Percentiles rank a stretch among this genome's conserved stretches.
Evolutionary conservation across 2,888 invertebrate species (phyloP).

Genomic region (Vandiemenella viatica): DNA sequence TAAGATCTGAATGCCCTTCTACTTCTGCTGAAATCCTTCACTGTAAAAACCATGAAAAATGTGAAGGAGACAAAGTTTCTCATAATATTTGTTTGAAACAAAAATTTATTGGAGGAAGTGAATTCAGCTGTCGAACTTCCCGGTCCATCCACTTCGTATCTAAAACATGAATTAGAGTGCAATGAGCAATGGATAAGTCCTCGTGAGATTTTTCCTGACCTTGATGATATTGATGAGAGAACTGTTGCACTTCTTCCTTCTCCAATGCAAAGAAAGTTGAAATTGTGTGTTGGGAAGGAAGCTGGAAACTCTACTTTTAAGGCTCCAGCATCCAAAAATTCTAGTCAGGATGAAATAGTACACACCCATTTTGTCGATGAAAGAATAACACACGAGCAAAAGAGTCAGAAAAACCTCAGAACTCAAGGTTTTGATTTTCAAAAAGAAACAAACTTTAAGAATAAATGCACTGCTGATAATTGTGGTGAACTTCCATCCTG

Average conservation of each 20-base stretch:
- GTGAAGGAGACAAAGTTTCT: no score
- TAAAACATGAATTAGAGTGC: no score
- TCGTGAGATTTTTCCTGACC: constrained; percentile 31
- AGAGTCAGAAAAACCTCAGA: neutral
- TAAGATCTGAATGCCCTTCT: neutral
- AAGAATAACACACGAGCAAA: no score
- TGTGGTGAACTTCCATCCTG: neutral
- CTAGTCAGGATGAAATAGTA: neutral
- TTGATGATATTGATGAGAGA: constrained; percentile 28
- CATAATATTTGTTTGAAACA: no score
- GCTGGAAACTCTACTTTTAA: neutral
- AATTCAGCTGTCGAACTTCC: no score
- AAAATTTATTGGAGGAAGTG: no score
- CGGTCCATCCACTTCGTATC: no score
- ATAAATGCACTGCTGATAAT: neutral
- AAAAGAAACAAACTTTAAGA: neutral
- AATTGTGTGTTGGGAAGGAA: neutral
- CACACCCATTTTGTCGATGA: neutral
- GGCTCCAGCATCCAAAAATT: neutral
- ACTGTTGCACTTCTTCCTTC: constrained; percentile 28
- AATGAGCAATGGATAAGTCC: constrained; percentile 20
- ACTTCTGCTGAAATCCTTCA: no score
- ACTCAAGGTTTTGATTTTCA: neutral
- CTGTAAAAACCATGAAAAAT: no score
- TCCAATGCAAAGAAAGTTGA: constrained; percentile 24